Conservation (phyloP, 2,797 vertebrate genomes). For the Lepus townsendii region DNA sequence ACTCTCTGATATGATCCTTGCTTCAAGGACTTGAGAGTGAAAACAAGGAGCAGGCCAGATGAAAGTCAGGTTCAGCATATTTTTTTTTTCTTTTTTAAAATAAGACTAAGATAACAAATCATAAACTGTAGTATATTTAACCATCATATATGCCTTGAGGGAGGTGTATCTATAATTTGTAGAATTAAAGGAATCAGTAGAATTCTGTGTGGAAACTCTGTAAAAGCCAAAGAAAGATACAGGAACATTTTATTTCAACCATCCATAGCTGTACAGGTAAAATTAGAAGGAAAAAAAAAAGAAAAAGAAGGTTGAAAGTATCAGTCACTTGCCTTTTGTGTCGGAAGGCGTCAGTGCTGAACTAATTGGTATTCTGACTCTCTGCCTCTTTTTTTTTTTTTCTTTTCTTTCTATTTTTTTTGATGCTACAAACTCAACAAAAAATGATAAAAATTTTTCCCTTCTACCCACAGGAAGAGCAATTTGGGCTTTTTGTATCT, state of each 20-base stretch:
- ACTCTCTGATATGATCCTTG: background rate
- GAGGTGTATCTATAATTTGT: background rate
- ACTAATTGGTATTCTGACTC: background rate
- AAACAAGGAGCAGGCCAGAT: background rate
- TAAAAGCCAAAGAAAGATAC: background rate
- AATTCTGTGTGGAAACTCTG: background rate
- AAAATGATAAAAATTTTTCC: background rate
- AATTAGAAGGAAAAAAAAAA: background rate
- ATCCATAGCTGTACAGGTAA: background rate
- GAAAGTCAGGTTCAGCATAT: background rate
- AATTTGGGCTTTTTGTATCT: background rate
- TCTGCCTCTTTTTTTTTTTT: background rate
- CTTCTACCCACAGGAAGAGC: background rate
- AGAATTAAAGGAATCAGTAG: background rate
- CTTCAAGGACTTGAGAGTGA: background rate
- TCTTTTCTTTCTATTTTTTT: background rate
- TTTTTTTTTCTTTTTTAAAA: slow-evolving; percentile 27
- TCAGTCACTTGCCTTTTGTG: background rate
- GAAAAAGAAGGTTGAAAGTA: too few relatives aligned
- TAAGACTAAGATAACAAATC: background rate
- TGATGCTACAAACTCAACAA: background rate
- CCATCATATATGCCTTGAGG: background rate
- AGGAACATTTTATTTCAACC: background rate
- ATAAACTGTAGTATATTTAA: background rate
- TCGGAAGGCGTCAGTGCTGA: background rate